phyloP scores from a whole-genome alignment of 2,113 vertebrate species.

The Speoplatyrhinus poulsoni region DNA sequence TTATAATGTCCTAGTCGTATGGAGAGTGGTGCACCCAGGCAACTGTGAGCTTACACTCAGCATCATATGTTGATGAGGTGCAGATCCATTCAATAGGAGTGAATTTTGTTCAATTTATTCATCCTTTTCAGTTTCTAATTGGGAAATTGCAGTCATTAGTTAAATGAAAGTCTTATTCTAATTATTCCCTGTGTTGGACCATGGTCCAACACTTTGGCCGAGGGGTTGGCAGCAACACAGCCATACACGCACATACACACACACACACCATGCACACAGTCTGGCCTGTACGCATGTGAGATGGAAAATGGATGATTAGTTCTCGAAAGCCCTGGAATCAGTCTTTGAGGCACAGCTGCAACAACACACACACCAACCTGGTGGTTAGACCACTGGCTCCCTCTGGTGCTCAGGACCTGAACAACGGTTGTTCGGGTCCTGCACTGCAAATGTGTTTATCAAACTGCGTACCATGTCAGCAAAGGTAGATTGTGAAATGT shows the following conservation, averaged over 20 bases:
- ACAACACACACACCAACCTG: constrained; percentile 23
- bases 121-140: too few species aligned
- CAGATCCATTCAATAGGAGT: too few species aligned
- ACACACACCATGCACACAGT: not conserved
- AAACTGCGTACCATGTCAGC: too few species aligned
- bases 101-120: too few species aligned
- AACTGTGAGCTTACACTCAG: too few species aligned
- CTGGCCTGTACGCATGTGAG: constrained; percentile 21
- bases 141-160: too few species aligned
- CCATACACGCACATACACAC: not conserved
- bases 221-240: not conserved
- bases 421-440: constrained; percentile 4
- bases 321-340: constrained; percentile 19
- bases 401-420: constrained; percentile 53
- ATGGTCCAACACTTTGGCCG: constrained; percentile 3
- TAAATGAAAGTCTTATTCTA: too few species aligned
- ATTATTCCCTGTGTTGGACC: not conserved
- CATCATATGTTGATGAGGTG: too few species aligned
- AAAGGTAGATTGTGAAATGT: too few species aligned
- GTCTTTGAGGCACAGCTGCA: constrained; percentile 12
- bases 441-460: too few species aligned
- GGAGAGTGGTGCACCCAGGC: too few species aligned
- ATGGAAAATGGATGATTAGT: constrained; percentile 27
- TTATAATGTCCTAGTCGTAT: too few species aligned
- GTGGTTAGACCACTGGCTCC: constrained; percentile 39